Conservation (phyloP, 2,797 vertebrate species). For the Falco columbarius region DNA sequence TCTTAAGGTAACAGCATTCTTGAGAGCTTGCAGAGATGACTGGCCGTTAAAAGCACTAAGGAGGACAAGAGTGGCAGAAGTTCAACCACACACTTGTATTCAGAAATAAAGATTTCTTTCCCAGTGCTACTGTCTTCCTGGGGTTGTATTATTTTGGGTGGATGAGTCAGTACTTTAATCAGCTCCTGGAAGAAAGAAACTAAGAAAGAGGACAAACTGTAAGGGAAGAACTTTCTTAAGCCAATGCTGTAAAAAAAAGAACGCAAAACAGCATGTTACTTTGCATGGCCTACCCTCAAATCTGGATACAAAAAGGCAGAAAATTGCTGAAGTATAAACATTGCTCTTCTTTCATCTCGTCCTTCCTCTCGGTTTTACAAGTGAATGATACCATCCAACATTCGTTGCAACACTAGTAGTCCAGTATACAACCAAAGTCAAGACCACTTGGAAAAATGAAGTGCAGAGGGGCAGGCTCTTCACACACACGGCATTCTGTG, state of each 20-base stretch:
- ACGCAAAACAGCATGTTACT: background rate
- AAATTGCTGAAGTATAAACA: background rate
- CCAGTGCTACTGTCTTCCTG: background rate
- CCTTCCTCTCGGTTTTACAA: background rate
- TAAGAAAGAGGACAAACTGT: background rate
- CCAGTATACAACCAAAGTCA: background rate
- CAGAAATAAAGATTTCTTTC: background rate
- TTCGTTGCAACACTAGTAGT: background rate
- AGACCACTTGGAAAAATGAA: background rate
- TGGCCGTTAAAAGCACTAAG: background rate
- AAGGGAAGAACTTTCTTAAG: background rate
- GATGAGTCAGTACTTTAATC: constrained; percentile 13
- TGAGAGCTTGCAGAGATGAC: background rate
- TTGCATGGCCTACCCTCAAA: background rate
- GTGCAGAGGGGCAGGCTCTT: background rate
- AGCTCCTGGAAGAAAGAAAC: background rate
- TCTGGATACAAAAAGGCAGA: background rate
- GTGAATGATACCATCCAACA: background rate
- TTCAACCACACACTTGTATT: background rate
- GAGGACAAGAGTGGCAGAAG: background rate
- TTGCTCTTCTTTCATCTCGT: background rate
- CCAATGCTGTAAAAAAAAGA: background rate
- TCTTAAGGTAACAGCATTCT: background rate
- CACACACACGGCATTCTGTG: background rate
- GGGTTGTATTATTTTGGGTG: background rate